Evolutionary conservation across 2,797 vertebrate species (phyloP), one percentile per base, ranked within the genome.

Genomic region (Phrynocephalus forsythii): DNA sequence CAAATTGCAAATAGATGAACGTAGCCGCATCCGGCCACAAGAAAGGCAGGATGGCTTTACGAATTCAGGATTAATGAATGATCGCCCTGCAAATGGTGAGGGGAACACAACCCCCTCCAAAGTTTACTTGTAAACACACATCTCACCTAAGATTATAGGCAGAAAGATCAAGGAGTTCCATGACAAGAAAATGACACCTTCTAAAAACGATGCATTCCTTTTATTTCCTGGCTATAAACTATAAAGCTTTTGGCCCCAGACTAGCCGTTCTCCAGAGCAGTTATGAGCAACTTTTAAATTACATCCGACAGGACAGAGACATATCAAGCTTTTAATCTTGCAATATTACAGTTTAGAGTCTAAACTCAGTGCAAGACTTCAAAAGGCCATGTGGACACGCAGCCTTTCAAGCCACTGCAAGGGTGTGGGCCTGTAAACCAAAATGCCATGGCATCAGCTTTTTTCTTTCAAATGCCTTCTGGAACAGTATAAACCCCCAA

Each of bases 101-200:
- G 28, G 75, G 30, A 26, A 88, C 86, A 75, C 87, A 88, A 56
- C 92, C 72, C 33, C 75, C 22, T 76, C 38, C 75, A 87, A 94
- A 56, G 87, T 95, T 90, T 92, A 93, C 82, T 91, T 91, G 67
- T 90, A 95, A 95, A 92, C 88, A 91, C 86, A 92, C 82, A 91
- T 92, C 94, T 94, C 84, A 80, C 84, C 91, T 87, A 85, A 91
- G 94, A 90, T 83, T 89, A 90, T 18, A 93, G 77, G 89, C 89
- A 94, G 94, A 90, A 84, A 94, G 92, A 95, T 95, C 91, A 94
- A 93, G 94, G 92, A 93, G 95, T 93, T 90, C 52, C 88, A 91
- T 48, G 69, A 93, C 95, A 95, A 95, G 85, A 95, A 95, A 95
- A 94, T 26, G 80, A 90, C 50, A 87, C 90, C 90, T 95, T 95